Percentiles rank a stretch among this genome's conserved stretches.
These are phyloP conservation scores for Drosophila subpulchrella DNA, from an alignment of 1,140 invertebrate species.

Conservation along the genomic window DNA sequence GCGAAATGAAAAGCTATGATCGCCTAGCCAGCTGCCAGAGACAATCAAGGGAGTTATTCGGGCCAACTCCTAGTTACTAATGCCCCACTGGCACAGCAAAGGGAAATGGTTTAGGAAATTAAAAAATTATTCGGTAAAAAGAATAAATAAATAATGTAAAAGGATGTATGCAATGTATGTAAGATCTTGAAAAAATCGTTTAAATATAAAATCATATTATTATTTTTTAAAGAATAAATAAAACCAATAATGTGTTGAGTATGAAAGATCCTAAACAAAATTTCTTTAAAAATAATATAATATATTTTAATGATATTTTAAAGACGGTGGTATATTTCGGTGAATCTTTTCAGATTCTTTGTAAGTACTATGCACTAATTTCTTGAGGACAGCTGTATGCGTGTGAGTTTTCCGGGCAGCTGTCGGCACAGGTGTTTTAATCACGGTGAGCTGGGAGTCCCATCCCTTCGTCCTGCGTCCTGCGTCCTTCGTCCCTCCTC, in stretches of 20 bases:
- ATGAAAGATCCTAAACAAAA: no score
- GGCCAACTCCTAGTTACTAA: slow-evolving; percentile 29
- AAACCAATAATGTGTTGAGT: no score
- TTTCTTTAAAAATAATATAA: no score
- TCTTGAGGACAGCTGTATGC: not conserved
- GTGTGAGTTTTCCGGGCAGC: slow-evolving; percentile 39
- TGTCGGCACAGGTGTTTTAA: slow-evolving; percentile 80
- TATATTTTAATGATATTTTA: no score
- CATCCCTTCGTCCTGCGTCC: slow-evolving; percentile 11
- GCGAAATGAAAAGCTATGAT: slow-evolving; percentile 79
- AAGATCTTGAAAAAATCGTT: no score
- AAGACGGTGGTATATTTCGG: no score
- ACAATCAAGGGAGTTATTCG: slow-evolving; percentile 44
- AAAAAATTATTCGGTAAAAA: not conserved
- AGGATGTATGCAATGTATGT: no score
- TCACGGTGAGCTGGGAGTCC: slow-evolving; percentile 46
- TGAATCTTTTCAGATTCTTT: no score
- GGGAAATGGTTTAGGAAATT: no score
- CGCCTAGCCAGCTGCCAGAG: slow-evolving; percentile 40
- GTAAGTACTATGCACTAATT: not conserved
- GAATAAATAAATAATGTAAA: no score
- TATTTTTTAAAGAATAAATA: no score
- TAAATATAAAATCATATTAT: no score
- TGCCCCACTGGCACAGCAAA: slow-evolving; percentile 16
- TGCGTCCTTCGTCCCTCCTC: slow-evolving; percentile 3